These are phyloP conservation scores for Torymus aiolomorphi DNA, from an alignment of 2,888 invertebrate genomes.

Conservation along the genomic window DNA sequence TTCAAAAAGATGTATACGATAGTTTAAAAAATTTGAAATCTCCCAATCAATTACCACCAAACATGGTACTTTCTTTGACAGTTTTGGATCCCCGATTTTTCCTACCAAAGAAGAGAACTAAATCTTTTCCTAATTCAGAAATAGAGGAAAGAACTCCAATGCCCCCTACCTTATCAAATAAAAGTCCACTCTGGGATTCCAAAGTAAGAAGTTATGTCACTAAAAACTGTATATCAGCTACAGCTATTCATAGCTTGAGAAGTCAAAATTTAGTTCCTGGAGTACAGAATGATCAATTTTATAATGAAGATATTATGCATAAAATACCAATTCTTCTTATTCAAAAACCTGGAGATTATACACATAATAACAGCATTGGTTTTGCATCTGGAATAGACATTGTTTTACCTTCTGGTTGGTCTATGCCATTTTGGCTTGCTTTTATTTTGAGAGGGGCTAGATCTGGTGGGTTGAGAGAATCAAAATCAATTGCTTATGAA, in stretches of 20 bases:
- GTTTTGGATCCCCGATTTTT: constrained; percentile 90
- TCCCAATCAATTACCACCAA: constrained; percentile 82
- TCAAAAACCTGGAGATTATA: constrained; percentile 83
- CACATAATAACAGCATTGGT: constrained; percentile 72
- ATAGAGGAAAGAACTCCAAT: constrained; percentile 61
- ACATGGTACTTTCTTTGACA: constrained; percentile 83
- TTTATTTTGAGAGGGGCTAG: constrained; percentile 88
- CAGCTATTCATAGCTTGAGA: constrained; percentile 82
- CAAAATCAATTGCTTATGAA: constrained; percentile 83
- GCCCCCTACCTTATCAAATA: constrained; percentile 67
- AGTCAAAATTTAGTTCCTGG: constrained; percentile 86
- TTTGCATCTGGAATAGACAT: constrained; percentile 92
- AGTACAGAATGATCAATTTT: constrained; percentile 76
- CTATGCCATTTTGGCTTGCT: constrained; percentile 90
- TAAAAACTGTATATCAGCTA: constrained; percentile 80
- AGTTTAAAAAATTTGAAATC: constrained; percentile 77
- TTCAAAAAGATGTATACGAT: constrained; percentile 79
- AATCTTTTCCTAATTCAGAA: constrained; percentile 76
- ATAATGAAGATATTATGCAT: constrained; percentile 65
- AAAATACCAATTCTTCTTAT: constrained; percentile 86
- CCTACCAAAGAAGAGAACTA: constrained; percentile 82
- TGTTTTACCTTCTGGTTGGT: constrained; percentile 89
- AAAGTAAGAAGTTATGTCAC: constrained; percentile 80
- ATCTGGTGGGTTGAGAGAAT: constrained; percentile 88
- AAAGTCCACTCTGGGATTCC: constrained; percentile 83